Evolutionary conservation across 2,113 vertebrate genomes (phyloP).

Genomic region (Siphamia tubifer): DNA sequence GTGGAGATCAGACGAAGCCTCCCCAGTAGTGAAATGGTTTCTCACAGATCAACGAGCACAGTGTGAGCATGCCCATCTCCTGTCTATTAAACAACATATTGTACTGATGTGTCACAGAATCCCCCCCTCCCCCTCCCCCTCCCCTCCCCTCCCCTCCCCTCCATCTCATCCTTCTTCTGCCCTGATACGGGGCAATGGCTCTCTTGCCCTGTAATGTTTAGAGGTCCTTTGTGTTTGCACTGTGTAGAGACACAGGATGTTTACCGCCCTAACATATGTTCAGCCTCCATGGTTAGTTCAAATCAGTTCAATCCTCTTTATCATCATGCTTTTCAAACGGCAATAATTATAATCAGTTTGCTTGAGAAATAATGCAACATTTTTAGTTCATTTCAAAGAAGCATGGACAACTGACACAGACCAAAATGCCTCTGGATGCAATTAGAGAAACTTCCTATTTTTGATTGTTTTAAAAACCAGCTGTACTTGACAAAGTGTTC

Average conservation of each 20-base stretch:
- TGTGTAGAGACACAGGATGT: background rate
- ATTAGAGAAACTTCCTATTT: too few species aligned
- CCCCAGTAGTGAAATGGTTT: slow-evolving; percentile 65
- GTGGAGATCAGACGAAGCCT: slow-evolving; percentile 10
- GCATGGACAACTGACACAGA: too few species aligned
- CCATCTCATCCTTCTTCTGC: background rate
- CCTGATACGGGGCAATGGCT: background rate
- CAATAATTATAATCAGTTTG: too few species aligned
- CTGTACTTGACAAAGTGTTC: too few species aligned
- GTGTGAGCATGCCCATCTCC: slow-evolving; percentile 78
- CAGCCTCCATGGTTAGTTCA: background rate
- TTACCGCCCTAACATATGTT: background rate
- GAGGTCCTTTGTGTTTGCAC: slow-evolving; percentile 12
- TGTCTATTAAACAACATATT: slow-evolving; percentile 47
- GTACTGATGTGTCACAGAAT: slow-evolving; percentile 21
- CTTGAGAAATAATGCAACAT: too few species aligned
- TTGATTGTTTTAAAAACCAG: too few species aligned
- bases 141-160: background rate
- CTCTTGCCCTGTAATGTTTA: background rate
- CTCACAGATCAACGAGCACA: slow-evolving; percentile 70
- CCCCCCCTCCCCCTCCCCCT: background rate
- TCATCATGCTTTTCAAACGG: too few species aligned
- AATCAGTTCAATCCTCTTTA: background rate
- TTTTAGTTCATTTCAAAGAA: too few species aligned
- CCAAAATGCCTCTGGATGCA: too few species aligned